Conservation (phyloP, 2,888 invertebrate species). For the Sesia apiformis region DNA sequence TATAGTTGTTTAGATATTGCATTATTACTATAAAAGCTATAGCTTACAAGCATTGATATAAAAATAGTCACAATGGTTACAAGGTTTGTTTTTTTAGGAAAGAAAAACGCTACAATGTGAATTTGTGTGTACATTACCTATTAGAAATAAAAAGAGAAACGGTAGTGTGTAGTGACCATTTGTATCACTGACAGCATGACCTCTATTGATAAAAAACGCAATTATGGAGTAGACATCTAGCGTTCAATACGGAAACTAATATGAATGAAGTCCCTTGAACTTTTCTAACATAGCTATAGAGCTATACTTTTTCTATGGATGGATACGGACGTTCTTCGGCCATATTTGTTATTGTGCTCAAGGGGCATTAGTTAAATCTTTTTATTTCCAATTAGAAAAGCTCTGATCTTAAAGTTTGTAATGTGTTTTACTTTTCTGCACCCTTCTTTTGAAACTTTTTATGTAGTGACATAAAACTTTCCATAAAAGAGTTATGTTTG, state of each 20-base stretch:
- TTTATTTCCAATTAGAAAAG: conserved; percentile 48
- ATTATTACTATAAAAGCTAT: too few species aligned
- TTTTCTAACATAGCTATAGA: conserved; percentile 4
- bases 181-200: too few species aligned
- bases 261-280: neutral
- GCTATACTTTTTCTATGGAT: neutral
- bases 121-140: too few species aligned
- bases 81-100: too few species aligned
- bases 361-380: conserved; percentile 74
- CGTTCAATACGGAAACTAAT: neutral
- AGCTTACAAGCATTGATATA: too few species aligned
- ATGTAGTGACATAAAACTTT: conserved; percentile 40
- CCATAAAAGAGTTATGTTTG: conserved; percentile 45
- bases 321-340: conserved; percentile 55
- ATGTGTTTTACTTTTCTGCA: conserved; percentile 54
- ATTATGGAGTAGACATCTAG: neutral
- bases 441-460: conserved; percentile 31
- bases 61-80: too few species aligned
- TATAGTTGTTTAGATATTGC: too few species aligned
- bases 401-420: conserved; percentile 39
- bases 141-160: too few species aligned
- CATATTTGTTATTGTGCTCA: conserved; percentile 88
- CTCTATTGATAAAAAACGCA: neutral
- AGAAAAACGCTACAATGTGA: too few species aligned
- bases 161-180: too few species aligned